phyloP scores from a whole-genome alignment of 2,888 invertebrate species.

The Tinea semifulvella region DNA sequence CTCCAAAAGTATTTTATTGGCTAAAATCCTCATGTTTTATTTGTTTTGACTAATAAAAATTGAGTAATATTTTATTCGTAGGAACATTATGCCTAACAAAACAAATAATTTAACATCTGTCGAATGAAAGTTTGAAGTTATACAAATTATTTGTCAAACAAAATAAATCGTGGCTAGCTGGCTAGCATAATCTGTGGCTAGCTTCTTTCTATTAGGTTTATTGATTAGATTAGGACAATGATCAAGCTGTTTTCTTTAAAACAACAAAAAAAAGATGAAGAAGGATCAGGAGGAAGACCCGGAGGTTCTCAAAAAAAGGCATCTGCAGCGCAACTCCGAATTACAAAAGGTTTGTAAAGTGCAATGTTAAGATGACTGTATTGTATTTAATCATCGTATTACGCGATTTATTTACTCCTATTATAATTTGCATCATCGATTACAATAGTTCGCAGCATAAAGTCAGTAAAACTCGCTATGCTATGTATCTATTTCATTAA shows the following conservation, averaged over 20 bases:
- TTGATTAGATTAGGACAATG: conserved; percentile 72
- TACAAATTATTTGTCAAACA: conserved; percentile 7
- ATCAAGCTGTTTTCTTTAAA: conserved; percentile 98
- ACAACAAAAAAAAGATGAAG: conserved; percentile 98
- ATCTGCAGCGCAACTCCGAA: conserved; percentile 95
- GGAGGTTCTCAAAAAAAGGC: conserved; percentile 87
- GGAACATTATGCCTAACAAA: background rate
- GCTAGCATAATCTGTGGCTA: too few relatives aligned
- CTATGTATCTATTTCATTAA: too few relatives aligned
- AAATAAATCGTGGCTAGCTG: conserved; percentile 9
- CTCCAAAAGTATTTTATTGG: too few relatives aligned
- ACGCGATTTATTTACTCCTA: too few relatives aligned
- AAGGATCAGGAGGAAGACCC: conserved; percentile 69
- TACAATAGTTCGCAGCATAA: too few relatives aligned
- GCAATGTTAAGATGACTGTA: conserved; percentile 7
- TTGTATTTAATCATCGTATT: too few relatives aligned
- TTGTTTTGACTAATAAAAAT: background rate
- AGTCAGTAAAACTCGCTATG: too few relatives aligned
- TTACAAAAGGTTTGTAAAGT: conserved; percentile 87
- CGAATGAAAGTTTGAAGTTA: conserved; percentile 4
- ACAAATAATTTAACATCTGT: conserved; percentile 1
- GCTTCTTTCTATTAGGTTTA: conserved; percentile 3
- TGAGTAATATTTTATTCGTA: background rate
- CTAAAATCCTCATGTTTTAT: background rate
- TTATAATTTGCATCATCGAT: too few relatives aligned